A percentile compares a stretch with the other conserved stretches of the same genome.
These are phyloP conservation scores for Ataeniobius toweri DNA, from an alignment of 2,797 vertebrate genomes.

Conservation along the genomic window DNA sequence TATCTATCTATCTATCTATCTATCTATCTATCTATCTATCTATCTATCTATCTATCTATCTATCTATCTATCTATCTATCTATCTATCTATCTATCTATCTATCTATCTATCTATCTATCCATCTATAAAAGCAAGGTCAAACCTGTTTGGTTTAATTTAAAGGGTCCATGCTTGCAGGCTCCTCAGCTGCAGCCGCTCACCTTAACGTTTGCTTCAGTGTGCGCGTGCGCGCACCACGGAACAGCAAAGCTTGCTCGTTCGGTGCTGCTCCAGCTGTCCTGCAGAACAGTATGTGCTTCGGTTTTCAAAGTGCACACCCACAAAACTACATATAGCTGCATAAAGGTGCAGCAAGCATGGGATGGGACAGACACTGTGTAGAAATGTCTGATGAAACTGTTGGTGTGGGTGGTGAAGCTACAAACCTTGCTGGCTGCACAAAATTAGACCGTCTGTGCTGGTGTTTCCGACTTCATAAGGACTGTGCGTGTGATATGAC, in stretches of 20 bases:
- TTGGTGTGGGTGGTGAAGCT: constrained; percentile 9
- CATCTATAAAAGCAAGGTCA: constrained; percentile 52
- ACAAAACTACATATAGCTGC: not conserved
- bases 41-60: no score
- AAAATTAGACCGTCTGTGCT: constrained; percentile 6
- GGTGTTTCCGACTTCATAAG: not conserved
- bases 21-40: not conserved
- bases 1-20: not conserved
- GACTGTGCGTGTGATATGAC: not conserved
- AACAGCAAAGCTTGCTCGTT: constrained; percentile 5
- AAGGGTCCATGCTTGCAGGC: constrained; percentile 7
- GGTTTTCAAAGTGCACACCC: not conserved
- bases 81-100: not conserved
- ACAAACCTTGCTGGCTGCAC: constrained; percentile 20
- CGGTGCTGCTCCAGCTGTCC: not conserved
- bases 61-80: not conserved
- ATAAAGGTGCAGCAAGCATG: not conserved
- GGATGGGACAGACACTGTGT: not conserved
- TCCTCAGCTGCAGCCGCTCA: constrained; percentile 6
- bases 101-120: not conserved
- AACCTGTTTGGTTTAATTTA: constrained; percentile 36
- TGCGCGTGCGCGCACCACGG: not conserved
- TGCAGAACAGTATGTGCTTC: not conserved
- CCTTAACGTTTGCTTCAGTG: not conserved
- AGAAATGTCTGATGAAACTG: not conserved